Evolutionary conservation across 2,888 invertebrate genomes (phyloP), one percentile per base, ranked within the genome.

Genomic region (Disparrhopalites patrizii): DNA sequence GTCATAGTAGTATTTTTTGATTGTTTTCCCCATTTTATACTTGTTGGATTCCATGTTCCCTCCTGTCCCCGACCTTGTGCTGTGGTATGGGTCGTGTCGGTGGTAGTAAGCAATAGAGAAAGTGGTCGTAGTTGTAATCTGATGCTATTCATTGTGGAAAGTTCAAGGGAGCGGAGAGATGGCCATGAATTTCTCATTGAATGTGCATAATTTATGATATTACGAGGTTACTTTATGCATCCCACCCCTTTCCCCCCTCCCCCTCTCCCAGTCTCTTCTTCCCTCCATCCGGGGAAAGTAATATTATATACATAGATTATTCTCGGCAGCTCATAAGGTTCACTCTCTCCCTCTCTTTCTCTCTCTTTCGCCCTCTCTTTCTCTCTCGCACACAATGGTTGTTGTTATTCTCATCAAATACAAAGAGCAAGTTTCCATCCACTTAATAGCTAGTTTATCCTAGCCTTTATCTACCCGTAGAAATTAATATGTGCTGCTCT

Each of bases 401-500:
- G 47, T 5, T 43, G n/a, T 5, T 31, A 33, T 30, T 33, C 15
- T 33, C 5, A 27, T 4, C 8, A 33, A 33, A 18, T 55, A 55
- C 30, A 33, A 30, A 55, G 20, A 55, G 55, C 55, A 55, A 33
- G 23, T 33, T 20, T 38, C 57, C 38, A 57, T 38, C 57, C 40
- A 57, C 57, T 57, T 57, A 38, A 40, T 57, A 57, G 38, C 57
- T 40, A 57, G 40, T 57, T 57, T 57, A 57, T 57, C 57, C 33
- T 30, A 18, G 31, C 55, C 55, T 33, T 33, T 33, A 30, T 33
- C 55, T 57, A 4, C 38, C 40, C 28, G 33, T 55, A 33, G 55
- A 55, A 55, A 55, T 55, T 31, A 55, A 55, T 55, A 57, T 57
- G 33, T 27, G 33, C 40, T 31, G 36, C n/a, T n/a, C 23, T 55